A percentile compares a stretch with the other conserved stretches of the same genome.
These are phyloP conservation scores for Maccullochella peelii DNA, from an alignment of 2,113 vertebrate genomes.

Conservation along the genomic window DNA sequence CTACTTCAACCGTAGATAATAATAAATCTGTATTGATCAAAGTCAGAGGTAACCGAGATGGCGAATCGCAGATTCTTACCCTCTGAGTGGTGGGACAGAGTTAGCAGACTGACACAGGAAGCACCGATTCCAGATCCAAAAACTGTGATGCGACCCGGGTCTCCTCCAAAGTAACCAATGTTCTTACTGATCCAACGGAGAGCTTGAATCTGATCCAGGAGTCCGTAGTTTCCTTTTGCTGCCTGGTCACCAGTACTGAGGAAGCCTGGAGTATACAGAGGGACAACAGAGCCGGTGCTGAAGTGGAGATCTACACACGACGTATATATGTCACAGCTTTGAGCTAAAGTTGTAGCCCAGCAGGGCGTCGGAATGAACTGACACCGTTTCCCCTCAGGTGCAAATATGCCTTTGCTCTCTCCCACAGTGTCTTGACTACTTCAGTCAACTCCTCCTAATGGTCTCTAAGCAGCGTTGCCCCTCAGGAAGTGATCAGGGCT, in stretches of 20 bases:
- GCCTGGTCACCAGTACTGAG: conserved; percentile 98
- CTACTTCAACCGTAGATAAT: neutral
- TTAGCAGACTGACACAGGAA: conserved; percentile 91
- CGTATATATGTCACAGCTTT: conserved; percentile 51
- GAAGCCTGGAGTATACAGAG: conserved; percentile 86
- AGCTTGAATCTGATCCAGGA: conserved; percentile 97
- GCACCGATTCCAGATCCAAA: conserved; percentile 93
- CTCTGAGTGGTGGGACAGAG: conserved; percentile 96
- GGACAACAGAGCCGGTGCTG: conserved; percentile 51
- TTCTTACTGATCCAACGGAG: conserved; percentile 98
- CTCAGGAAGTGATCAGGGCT: conserved; percentile 29
- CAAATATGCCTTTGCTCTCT: conserved; percentile 60
- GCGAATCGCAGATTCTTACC: conserved; percentile 82
- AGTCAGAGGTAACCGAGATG: neutral
- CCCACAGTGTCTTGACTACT: conserved; percentile 47
- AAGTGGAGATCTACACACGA: conserved; percentile 37
- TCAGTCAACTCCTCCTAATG: conserved; percentile 47
- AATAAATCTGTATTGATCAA: conserved; percentile 5
- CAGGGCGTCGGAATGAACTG: conserved; percentile 46
- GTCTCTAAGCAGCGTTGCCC: conserved; percentile 8
- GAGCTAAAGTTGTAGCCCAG: conserved; percentile 56
- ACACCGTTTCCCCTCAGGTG: conserved; percentile 55
- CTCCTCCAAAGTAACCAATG: conserved; percentile 96
- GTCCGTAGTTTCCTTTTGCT: conserved; percentile 97
- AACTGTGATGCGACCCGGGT: conserved; percentile 93